phyloP scores from a whole-genome alignment of 2,797 vertebrate species.

The Gallinago solitaria region DNA sequence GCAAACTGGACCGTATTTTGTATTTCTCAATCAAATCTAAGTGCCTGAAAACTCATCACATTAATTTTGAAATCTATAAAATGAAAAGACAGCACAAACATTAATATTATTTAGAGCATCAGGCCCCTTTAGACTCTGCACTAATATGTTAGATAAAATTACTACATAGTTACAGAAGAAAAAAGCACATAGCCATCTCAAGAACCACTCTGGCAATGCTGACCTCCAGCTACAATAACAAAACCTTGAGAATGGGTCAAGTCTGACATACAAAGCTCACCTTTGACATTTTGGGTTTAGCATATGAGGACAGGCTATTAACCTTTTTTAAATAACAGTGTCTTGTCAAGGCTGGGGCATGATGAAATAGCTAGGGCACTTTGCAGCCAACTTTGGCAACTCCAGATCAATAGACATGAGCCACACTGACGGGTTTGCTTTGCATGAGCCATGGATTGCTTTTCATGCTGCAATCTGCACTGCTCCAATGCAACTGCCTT shows the following conservation, averaged over 20 bases:
- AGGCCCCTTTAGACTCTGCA: neutral
- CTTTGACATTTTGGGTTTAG: neutral
- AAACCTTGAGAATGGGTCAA: neutral
- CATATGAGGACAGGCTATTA: neutral
- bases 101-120: neutral
- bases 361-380: neutral
- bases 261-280: neutral
- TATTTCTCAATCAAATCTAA: neutral
- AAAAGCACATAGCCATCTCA: neutral
- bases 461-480: neutral
- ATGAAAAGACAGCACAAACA: neutral
- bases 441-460: neutral
- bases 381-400: neutral
- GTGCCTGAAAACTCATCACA: neutral
- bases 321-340: neutral
- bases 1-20: neutral
- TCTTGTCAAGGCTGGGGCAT: neutral
- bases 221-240: neutral
- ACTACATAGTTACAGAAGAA: neutral
- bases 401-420: neutral
- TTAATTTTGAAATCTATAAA: neutral
- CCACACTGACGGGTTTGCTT: neutral
- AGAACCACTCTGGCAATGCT: neutral
- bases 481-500: accelerated
- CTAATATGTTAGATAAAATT: neutral